Conservation (phyloP, 2,113 vertebrate species). For the Eudyptes chrysolophus region DNA sequence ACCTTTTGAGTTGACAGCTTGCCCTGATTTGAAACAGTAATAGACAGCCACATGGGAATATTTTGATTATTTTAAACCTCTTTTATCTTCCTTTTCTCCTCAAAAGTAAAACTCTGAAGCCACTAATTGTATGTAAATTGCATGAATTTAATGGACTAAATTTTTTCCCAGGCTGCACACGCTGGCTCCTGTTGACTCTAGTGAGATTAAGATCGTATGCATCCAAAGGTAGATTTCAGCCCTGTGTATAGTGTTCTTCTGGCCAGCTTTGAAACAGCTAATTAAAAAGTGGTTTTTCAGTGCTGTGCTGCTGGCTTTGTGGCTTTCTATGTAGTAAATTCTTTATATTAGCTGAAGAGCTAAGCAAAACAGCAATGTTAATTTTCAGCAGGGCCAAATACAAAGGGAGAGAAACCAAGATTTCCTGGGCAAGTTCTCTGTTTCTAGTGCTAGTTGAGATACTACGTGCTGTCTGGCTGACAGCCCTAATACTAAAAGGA, state of each 20-base stretch:
- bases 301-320: not conserved
- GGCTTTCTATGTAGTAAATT: not conserved
- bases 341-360: not conserved
- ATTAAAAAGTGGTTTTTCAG: conserved; percentile 6
- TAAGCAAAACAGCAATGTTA: not conserved
- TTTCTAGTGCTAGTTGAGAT: not conserved
- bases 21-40: not conserved
- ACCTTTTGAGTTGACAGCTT: not conserved
- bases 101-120: not conserved
- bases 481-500: not conserved
- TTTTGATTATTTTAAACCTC: not conserved
- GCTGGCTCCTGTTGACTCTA: not conserved
- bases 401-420: not conserved
- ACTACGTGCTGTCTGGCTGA: not conserved
- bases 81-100: not conserved
- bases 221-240: not conserved
- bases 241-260: not conserved
- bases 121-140: not conserved
- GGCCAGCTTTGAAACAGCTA: not conserved
- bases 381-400: not conserved
- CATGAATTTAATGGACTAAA: not conserved
- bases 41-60: not conserved
- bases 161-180: not conserved
- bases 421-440: not conserved
- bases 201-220: not conserved